A percentile compares a stretch with the other conserved stretches of the same genome.
phyloP scores from a whole-genome alignment of 1,140 invertebrate genomes.

The Temnothorax curvispinosus region DNA sequence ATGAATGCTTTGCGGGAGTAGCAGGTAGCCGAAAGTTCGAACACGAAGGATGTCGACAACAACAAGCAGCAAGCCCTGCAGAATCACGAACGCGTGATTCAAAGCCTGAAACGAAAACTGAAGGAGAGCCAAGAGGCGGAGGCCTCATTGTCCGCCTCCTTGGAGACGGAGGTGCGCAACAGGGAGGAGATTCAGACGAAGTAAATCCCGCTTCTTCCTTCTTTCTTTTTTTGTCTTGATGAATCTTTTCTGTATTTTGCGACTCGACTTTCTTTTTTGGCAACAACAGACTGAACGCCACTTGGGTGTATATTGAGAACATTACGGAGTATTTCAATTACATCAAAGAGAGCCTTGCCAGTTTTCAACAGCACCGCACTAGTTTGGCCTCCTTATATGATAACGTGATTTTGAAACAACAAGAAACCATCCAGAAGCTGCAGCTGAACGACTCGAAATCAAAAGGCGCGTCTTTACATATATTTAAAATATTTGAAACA shows the following conservation, averaged over 20 bases:
- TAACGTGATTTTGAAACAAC: conserved; percentile 42
- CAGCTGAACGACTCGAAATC: conserved; percentile 17
- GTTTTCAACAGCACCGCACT: conserved; percentile 55
- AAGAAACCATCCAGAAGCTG: conserved; percentile 11
- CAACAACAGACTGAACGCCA: conserved; percentile 50
- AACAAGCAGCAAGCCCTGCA: background rate
- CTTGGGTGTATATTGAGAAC: conserved; percentile 60
- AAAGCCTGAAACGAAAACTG: conserved; percentile 58
- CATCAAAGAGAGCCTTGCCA: conserved; percentile 59
- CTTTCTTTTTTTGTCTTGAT: background rate
- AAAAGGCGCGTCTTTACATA: conserved; percentile 19
- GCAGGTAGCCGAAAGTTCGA: conserved; percentile 27
- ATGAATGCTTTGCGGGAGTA: background rate
- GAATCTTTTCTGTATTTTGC: background rate
- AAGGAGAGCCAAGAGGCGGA: conserved; percentile 29
- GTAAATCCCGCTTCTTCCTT: conserved; percentile 1
- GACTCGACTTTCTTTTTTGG: background rate
- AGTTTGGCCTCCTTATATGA: conserved; percentile 58
- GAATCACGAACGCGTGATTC: conserved; percentile 21
- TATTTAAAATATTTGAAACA: background rate
- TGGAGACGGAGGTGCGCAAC: conserved; percentile 23
- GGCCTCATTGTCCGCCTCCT: conserved; percentile 35
- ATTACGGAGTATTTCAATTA: conserved; percentile 65
- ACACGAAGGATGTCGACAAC: background rate
- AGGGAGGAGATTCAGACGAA: conserved; percentile 59